Conservation (phyloP, 2,113 vertebrate species). For the Eudyptes chrysolophus region DNA sequence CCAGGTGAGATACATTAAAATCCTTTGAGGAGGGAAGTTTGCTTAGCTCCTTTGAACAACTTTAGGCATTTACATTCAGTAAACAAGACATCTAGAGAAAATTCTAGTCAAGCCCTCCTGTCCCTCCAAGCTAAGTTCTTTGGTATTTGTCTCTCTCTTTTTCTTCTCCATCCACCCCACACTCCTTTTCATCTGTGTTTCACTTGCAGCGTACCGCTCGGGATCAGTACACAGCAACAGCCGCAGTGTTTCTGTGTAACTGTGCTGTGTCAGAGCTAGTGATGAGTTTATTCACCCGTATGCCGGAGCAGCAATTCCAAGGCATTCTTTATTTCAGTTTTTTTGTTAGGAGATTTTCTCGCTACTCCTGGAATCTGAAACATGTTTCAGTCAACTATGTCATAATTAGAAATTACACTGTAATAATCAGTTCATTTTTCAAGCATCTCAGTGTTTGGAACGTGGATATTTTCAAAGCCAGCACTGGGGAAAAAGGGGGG, state of each 20-base stretch:
- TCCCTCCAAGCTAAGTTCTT: slow-evolving; percentile 26
- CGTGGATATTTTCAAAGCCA: not conserved
- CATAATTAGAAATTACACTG: not conserved
- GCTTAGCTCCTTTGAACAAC: not conserved
- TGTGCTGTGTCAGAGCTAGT: not conserved
- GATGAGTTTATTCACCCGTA: not conserved
- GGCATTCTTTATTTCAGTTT: not conserved
- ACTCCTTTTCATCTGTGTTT: slow-evolving; percentile 34
- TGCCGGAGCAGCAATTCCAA: not conserved
- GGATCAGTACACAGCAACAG: not conserved
- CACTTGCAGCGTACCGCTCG: slow-evolving; percentile 8
- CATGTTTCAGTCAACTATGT: not conserved
- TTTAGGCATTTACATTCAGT: slow-evolving; percentile 5
- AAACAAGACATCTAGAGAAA: slow-evolving; percentile 4
- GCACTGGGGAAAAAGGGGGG: not conserved
- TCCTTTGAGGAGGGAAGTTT: not conserved
- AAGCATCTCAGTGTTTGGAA: not conserved
- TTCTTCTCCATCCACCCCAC: not conserved
- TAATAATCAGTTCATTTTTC: not conserved
- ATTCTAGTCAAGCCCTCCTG: not conserved
- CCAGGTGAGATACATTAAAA: not conserved
- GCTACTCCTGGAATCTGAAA: not conserved
- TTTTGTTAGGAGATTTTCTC: not conserved
- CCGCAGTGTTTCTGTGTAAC: fast-evolving
- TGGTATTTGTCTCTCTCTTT: not conserved